These are phyloP conservation scores for Chascanopsetta lugubris DNA, from an alignment of 2,113 vertebrate species.

Conservation along the genomic window DNA sequence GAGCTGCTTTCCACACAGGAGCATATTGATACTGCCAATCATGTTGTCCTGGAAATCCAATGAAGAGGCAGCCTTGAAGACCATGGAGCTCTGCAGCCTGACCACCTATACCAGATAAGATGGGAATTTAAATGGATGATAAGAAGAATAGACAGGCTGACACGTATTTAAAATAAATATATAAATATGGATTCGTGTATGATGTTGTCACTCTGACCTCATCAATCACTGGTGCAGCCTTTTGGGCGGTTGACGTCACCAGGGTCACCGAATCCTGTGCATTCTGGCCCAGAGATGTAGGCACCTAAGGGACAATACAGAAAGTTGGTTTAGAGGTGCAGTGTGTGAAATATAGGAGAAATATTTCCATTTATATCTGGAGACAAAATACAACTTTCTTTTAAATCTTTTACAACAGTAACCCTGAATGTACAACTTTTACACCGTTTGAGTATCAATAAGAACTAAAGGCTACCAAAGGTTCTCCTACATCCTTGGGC, in stretches of 20 bases:
- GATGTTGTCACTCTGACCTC: slow-evolving; percentile 61
- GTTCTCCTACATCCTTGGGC: too few species aligned
- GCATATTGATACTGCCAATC: slow-evolving; percentile 65
- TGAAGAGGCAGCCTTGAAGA: slow-evolving; percentile 41
- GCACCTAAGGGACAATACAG: slow-evolving; percentile 42
- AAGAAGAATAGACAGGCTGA: background rate
- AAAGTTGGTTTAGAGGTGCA: background rate
- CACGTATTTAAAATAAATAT: background rate
- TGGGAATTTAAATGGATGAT: background rate
- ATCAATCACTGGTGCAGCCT: slow-evolving; percentile 55
- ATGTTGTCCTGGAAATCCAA: slow-evolving; percentile 69
- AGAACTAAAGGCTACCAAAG: too few species aligned
- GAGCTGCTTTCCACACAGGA: slow-evolving; percentile 66
- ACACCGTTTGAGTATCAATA: too few species aligned
- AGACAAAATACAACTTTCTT: too few species aligned
- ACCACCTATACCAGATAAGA: too few species aligned
- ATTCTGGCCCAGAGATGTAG: slow-evolving; percentile 27
- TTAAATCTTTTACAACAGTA: too few species aligned
- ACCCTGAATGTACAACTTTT: too few species aligned
- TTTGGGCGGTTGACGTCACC: slow-evolving; percentile 34
- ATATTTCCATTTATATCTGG: too few species aligned
- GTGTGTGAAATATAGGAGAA: too few species aligned
- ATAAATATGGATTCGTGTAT: background rate
- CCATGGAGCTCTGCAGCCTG: slow-evolving; percentile 52
- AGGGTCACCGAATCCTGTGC: slow-evolving; percentile 15